Evolutionary conservation across 2,888 invertebrate species (phyloP).

Genomic region (Phymatocera aterrima): DNA sequence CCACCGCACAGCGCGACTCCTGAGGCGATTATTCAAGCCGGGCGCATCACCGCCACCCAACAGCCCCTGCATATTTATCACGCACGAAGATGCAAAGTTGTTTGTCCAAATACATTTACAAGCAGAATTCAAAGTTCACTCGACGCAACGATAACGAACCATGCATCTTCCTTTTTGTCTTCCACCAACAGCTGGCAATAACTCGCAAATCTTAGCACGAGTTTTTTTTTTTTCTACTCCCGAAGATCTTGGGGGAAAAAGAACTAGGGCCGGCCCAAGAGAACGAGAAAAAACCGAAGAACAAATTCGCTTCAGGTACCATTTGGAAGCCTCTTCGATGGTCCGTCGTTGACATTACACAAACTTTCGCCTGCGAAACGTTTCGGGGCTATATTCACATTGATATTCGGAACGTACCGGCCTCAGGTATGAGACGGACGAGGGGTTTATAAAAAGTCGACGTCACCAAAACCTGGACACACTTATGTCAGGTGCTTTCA

Average conservation of each 20-base stretch:
- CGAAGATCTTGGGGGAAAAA: neutral
- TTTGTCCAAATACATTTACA: neutral
- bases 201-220: neutral
- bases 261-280: neutral
- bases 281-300: neutral
- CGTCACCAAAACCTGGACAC: constrained; percentile 52
- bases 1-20: neutral
- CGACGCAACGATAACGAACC: neutral
- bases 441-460: constrained; percentile 52
- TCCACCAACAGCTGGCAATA: constrained; percentile 2
- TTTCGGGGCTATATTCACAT: constrained; percentile 36
- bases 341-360: neutral
- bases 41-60: neutral
- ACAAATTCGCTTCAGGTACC: neutral
- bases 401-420: constrained; percentile 53
- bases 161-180: neutral
- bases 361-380: constrained; percentile 17
- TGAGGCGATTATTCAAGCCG: neutral
- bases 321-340: constrained; percentile 10
- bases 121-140: neutral
- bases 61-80: constrained; percentile 31
- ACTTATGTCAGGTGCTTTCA: constrained; percentile 51
- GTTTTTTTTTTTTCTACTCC: neutral
- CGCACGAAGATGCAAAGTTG: constrained; percentile 17
- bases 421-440: constrained; percentile 20